Conservation (phyloP, 64 coral and sea anemone species). For the Pachyseris speciosa region DNA sequence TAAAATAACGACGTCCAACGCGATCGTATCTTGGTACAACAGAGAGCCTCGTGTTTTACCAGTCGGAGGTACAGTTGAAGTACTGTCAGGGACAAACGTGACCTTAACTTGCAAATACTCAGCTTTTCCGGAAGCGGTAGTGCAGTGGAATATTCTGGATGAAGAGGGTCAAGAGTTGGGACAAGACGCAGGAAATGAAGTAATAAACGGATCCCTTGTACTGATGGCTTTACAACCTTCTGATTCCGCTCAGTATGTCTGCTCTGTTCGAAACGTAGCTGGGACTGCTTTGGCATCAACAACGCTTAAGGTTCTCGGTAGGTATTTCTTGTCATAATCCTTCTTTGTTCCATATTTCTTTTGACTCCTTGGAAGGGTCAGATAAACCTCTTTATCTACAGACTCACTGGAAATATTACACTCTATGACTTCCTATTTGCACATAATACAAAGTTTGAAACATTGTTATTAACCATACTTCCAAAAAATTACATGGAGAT, state of each 20-base stretch:
- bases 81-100: constrained; percentile 20
- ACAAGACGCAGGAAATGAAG: neutral
- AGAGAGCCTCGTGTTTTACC: constrained; percentile 2
- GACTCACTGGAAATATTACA: too few relatives aligned
- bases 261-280: constrained; percentile 72
- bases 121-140: neutral
- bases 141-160: constrained; percentile 18
- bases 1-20: neutral
- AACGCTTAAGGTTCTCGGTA: constrained; percentile 75
- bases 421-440: too few relatives aligned
- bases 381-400: too few relatives aligned
- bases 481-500: too few relatives aligned
- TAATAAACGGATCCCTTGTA: constrained; percentile 16
- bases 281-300: constrained; percentile 74
- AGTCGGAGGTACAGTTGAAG: neutral
- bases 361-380: too few relatives aligned
- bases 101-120: constrained; percentile 23
- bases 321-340: neutral
- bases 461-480: too few relatives aligned
- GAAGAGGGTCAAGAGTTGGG: constrained; percentile 9
- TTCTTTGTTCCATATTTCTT: neutral
- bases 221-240: constrained; percentile 1
- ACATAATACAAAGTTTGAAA: too few relatives aligned
- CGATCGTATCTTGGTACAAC: constrained; percentile 33
- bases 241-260: constrained; percentile 80